Percentiles rank a stretch among this genome's conserved stretches.
phyloP scores from a whole-genome alignment of 1,140 invertebrate genomes.

The Bilobella aurantiaca region DNA sequence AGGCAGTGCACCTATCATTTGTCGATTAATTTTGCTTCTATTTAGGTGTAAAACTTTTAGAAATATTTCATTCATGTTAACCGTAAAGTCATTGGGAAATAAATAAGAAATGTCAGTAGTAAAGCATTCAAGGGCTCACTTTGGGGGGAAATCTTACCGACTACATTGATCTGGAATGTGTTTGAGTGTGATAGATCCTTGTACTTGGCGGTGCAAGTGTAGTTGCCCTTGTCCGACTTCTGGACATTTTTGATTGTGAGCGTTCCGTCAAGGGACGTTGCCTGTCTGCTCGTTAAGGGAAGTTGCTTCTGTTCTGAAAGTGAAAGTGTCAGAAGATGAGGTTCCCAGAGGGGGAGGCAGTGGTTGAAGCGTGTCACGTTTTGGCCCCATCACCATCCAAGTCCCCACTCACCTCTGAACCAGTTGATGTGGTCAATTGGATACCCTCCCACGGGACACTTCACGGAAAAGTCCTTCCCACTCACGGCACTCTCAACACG shows the following conservation, averaged over 20 bases:
- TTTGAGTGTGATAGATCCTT: slow-evolving; percentile 43
- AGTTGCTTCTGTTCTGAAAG: slow-evolving; percentile 57
- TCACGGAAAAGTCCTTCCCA: slow-evolving; percentile 41
- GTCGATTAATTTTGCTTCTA: no score
- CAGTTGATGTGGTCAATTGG: slow-evolving; percentile 44
- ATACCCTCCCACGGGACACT: slow-evolving; percentile 47
- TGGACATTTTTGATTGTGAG: slow-evolving; percentile 51
- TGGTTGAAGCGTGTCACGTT: no score
- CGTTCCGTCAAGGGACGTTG: slow-evolving; percentile 56
- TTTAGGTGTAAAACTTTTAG: no score
- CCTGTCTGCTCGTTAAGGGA: slow-evolving; percentile 40
- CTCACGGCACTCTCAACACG: slow-evolving; percentile 45
- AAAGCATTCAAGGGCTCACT: no score
- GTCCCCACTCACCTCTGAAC: slow-evolving; percentile 42
- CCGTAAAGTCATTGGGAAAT: no score
- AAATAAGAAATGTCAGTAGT: no score
- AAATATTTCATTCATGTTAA: no score
- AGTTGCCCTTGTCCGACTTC: slow-evolving; percentile 44
- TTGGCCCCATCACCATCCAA: not conserved
- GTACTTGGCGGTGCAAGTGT: slow-evolving; percentile 45
- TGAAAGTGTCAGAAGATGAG: not conserved
- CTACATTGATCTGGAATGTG: slow-evolving; percentile 42
- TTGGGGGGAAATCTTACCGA: no score
- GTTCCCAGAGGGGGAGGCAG: no score
- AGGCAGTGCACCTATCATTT: no score